phyloP scores from a whole-genome alignment of 2,888 invertebrate species.

The Anarsia innoxiella region DNA sequence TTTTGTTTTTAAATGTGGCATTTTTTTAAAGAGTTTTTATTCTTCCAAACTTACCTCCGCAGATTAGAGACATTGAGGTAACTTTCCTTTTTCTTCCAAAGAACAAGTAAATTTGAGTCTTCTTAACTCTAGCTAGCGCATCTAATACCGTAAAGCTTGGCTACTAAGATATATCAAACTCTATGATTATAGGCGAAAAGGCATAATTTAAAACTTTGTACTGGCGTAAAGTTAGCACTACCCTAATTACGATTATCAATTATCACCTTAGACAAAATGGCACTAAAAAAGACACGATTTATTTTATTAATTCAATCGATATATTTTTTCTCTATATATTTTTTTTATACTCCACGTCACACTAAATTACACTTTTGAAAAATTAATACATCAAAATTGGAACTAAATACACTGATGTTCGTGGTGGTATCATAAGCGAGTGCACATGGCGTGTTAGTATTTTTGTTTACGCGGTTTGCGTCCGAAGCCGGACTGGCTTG shows the following conservation, averaged over 20 bases:
- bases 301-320: constrained; percentile 23
- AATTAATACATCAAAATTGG: constrained; percentile 61
- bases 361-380: constrained; percentile 27
- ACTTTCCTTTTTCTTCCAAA: constrained; percentile 33
- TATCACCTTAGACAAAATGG: constrained; percentile 62
- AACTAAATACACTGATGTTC: constrained; percentile 50
- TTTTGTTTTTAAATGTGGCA: no score
- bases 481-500: constrained; percentile 34
- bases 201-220: constrained; percentile 67
- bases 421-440: constrained; percentile 44
- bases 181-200: constrained; percentile 58
- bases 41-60: constrained; percentile 58
- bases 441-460: constrained; percentile 42
- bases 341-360: constrained; percentile 7
- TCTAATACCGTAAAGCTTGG: constrained; percentile 51
- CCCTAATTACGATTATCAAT: no score
- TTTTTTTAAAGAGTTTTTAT: no score
- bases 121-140: constrained; percentile 51
- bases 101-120: constrained; percentile 22
- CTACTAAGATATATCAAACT: constrained; percentile 31
- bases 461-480: constrained; percentile 42
- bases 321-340: constrained; percentile 1
- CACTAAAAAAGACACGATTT: constrained; percentile 73
- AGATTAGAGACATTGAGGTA: constrained; percentile 61
- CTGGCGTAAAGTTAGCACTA: constrained; percentile 60